Percentiles rank a stretch among this genome's conserved stretches.
These are phyloP conservation scores for Ahaetulla prasina DNA, from an alignment of 2,113 vertebrate genomes.

Conservation along the genomic window DNA sequence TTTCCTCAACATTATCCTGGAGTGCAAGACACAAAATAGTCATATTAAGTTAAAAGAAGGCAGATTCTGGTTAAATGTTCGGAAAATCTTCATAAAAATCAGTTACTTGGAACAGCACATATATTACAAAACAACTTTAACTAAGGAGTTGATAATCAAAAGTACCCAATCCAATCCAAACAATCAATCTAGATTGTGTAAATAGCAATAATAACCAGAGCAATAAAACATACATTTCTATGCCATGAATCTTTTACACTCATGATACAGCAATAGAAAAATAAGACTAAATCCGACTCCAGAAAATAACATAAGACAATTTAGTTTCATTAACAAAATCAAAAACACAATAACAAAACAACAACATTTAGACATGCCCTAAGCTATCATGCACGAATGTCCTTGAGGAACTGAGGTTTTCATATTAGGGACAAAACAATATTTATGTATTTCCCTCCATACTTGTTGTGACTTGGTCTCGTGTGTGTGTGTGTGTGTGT, in stretches of 20 bases:
- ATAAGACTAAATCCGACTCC: background rate
- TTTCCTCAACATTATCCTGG: background rate
- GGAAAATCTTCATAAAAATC: background rate
- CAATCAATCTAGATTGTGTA: background rate
- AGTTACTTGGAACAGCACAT: background rate
- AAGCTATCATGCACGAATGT: background rate
- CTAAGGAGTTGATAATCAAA: background rate
- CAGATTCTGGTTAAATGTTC: background rate
- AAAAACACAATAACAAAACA: background rate
- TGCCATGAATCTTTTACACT: background rate
- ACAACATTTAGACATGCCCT: background rate
- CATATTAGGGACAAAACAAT: background rate
- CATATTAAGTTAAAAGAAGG: background rate
- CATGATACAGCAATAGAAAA: background rate
- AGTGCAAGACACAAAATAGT: background rate
- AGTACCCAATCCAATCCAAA: background rate
- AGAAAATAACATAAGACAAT: background rate
- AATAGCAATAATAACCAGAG: background rate
- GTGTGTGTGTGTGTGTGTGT: too few species aligned
- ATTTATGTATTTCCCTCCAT: background rate
- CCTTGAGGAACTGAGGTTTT: background rate
- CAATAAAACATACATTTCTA: background rate
- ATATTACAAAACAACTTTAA: background rate
- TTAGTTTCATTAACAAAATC: background rate
- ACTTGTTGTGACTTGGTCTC: background rate